These are phyloP conservation scores for Galerucella nymphaeae DNA, from an alignment of 2,888 invertebrate species.

Conservation along the genomic window DNA sequence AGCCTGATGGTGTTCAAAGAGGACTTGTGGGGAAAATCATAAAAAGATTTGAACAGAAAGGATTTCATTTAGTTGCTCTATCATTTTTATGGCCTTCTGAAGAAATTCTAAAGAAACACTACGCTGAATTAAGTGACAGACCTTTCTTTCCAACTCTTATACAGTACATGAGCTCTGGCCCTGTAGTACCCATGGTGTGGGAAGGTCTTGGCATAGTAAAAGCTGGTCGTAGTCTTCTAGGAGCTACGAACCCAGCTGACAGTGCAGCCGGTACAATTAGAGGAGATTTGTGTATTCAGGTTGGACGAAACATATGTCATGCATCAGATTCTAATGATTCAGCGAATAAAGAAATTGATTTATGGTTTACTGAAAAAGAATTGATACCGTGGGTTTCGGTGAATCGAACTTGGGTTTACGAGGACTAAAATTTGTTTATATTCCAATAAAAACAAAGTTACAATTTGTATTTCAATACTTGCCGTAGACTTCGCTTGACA, in stretches of 20 bases:
- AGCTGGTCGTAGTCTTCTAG: constrained; percentile 93
- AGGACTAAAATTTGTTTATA: constrained; percentile 61
- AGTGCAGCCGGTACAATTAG: constrained; percentile 95
- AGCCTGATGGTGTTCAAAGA: constrained; percentile 97
- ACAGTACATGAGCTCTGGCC: constrained; percentile 77
- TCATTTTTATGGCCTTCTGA: constrained; percentile 90
- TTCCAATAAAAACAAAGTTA: not conserved
- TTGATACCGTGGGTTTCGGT: constrained; percentile 84
- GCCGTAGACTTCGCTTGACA: no score
- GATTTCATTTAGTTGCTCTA: constrained; percentile 93
- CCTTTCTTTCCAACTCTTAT: constrained; percentile 92
- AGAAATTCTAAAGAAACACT: constrained; percentile 88
- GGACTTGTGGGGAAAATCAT: constrained; percentile 95
- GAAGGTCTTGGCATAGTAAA: constrained; percentile 94
- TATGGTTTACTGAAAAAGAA: constrained; percentile 92
- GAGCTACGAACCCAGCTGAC: constrained; percentile 95
- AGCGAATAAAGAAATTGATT: constrained; percentile 90
- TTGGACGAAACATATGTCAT: constrained; percentile 95
- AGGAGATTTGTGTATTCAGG: constrained; percentile 93
- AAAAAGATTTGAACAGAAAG: constrained; percentile 93
- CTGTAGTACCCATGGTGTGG: constrained; percentile 94
- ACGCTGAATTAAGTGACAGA: constrained; percentile 85
- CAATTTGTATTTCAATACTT: not conserved
- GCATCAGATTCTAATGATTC: constrained; percentile 96
- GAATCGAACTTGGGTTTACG: constrained; percentile 88